These are phyloP conservation scores for Camelus dromedarius DNA, from an alignment of 2,113 vertebrate genomes.

Conservation along the genomic window DNA sequence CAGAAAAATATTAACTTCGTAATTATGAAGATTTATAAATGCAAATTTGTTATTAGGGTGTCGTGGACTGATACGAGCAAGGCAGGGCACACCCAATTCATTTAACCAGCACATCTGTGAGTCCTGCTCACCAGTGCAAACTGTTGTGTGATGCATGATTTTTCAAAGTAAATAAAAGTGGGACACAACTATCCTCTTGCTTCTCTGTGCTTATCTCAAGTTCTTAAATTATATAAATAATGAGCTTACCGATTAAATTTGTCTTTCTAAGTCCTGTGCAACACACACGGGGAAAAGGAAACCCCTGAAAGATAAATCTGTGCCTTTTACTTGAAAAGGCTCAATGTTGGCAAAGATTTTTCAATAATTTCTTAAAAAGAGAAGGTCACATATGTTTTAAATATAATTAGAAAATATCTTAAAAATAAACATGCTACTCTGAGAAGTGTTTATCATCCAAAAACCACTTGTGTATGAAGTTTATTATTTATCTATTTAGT, in stretches of 20 bases:
- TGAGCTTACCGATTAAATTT: background rate
- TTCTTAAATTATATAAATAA: background rate
- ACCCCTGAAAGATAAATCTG: background rate
- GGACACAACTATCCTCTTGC: background rate
- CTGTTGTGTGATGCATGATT: background rate
- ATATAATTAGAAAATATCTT: background rate
- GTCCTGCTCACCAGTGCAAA: background rate
- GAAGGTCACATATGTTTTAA: background rate
- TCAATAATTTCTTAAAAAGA: background rate
- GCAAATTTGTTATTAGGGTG: background rate
- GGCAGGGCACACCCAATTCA: background rate
- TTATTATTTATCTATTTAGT: slow-evolving; percentile 27
- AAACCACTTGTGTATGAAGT: background rate
- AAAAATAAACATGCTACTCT: slow-evolving; percentile 9
- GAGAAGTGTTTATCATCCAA: slow-evolving; percentile 59
- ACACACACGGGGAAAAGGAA: background rate
- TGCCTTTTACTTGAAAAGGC: slow-evolving; percentile 37
- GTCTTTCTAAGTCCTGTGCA: background rate
- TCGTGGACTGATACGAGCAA: background rate
- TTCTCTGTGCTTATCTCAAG: background rate
- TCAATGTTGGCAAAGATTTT: slow-evolving; percentile 38
- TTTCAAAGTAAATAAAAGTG: slow-evolving; percentile 51
- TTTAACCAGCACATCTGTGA: background rate
- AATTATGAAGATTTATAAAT: slow-evolving; percentile 30
- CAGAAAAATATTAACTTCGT: slow-evolving; percentile 32